Evolutionary conservation across 2,797 vertebrate genomes (phyloP), one percentile per base, ranked within the genome.

Genomic region (Sebastes minor): DNA sequence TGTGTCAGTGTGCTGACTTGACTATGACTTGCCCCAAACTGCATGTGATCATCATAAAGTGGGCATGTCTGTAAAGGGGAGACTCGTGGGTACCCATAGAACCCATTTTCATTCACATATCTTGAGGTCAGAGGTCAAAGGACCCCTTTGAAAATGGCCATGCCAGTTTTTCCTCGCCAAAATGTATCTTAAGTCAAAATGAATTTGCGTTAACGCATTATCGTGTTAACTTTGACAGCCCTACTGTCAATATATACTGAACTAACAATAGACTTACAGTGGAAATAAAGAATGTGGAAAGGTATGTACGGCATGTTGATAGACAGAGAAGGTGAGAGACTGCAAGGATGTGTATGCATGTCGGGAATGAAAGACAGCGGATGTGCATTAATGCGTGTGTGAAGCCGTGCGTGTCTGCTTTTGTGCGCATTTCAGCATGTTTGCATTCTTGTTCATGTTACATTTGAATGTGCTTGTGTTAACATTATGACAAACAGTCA

Each of bases 391-490:
- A 9, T 27, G 49, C 18, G 53, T 23, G 22, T 42, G 32, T 16
- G 71, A 18, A 69, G 23, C 5, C 4, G 22, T 57, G 55, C 23
- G 20, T 57, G 12, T 25, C 23, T 57, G 55, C 53, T 55, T 12
- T 38, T 65, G 22, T 33, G 32, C 32, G 30, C 55, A 20, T 80
- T 13, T 75, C 4, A 63, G 27, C 27, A 57, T 30, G 52, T 81
- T 75, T 62, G 8, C 46, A 42, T 63, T 52, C 4, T 25, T 16
- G n/a, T n/a, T 61, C 30, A 6, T 53, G 67, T 56, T 30, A 52
- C 56, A 67, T 80, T 75, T 76, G 22, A 55, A 83, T 75, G n/a
- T 53, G 20, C n/a, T 20, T 60, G 60, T 66, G 52, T 80, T 66
- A 38, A 64, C 5, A 66, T 59, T 33, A 38, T 76, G 59, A 66